These are phyloP conservation scores for Phrynosoma platyrhinos DNA, from an alignment of 2,113 vertebrate species.

Conservation along the genomic window DNA sequence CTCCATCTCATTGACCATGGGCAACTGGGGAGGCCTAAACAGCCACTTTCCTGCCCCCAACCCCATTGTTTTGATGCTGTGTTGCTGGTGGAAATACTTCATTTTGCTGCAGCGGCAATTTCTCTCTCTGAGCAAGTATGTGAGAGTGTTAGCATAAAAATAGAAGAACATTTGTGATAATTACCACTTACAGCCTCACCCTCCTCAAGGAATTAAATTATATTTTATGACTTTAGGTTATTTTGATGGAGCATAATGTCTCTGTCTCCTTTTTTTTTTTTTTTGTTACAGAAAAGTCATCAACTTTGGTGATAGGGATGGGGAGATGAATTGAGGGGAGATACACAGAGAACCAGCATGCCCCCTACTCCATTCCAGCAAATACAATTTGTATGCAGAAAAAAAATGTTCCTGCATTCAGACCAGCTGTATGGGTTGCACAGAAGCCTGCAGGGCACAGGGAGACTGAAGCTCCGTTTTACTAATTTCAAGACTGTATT, in stretches of 20 bases:
- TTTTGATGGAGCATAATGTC: slow-evolving; percentile 51
- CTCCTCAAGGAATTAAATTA: slow-evolving; percentile 76
- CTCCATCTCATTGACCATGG: neutral
- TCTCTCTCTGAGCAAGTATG: slow-evolving; percentile 48
- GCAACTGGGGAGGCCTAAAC: neutral
- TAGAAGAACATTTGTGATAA: slow-evolving; percentile 78
- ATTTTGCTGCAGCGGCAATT: slow-evolving; percentile 53
- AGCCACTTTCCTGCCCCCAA: neutral
- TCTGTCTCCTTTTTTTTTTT: neutral
- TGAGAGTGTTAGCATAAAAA: slow-evolving; percentile 71
- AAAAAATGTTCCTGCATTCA: neutral
- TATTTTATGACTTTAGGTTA: slow-evolving; percentile 78
- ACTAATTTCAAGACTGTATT: neutral
- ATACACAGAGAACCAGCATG: neutral
- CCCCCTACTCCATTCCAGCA: neutral
- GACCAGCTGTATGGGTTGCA: neutral
- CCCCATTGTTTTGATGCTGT: slow-evolving; percentile 23
- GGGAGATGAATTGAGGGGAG: neutral
- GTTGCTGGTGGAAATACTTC: slow-evolving; percentile 52
- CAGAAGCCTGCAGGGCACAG: neutral
- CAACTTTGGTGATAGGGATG: neutral
- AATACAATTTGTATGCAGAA: slow-evolving; percentile 4
- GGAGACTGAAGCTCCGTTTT: neutral
- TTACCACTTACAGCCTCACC: slow-evolving; percentile 68
- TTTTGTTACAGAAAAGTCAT: slow-evolving; percentile 28